These are phyloP conservation scores for Aldabrachelys gigantea DNA, from an alignment of 2,113 vertebrate species.

Conservation along the genomic window DNA sequence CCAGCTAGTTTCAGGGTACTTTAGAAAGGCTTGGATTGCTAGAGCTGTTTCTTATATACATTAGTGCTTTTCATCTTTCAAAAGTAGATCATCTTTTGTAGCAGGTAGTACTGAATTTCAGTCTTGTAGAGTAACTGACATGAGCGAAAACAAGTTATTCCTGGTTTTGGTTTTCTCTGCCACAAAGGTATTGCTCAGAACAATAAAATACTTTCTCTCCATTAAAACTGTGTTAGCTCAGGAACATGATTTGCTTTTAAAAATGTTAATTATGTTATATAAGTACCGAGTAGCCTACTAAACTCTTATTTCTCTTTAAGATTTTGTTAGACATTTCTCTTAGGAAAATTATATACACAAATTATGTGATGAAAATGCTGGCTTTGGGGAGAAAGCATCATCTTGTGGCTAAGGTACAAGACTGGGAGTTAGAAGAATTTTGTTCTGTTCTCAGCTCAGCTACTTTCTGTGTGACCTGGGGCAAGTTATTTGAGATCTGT, in stretches of 20 bases:
- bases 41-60: neutral
- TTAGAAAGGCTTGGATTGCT: neutral
- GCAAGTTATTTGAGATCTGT: neutral
- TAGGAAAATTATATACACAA: neutral
- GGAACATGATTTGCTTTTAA: neutral
- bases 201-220: neutral
- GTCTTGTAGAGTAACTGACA: neutral
- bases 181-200: neutral
- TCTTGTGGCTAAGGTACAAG: neutral
- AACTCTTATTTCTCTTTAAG: neutral
- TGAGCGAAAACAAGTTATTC: neutral
- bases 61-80: neutral
- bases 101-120: rapidly evolving
- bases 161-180: neutral
- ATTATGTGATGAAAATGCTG: neutral
- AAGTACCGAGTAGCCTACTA: neutral
- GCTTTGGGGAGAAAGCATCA: neutral
- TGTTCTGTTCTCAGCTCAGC: neutral
- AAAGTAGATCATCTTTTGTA: neutral
- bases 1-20: neutral
- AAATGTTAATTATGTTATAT: neutral
- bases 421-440: neutral
- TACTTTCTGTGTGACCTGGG: rapidly evolving
- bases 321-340: neutral
- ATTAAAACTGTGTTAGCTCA: neutral